Base-by-base conservation (phyloP, 2,113 vertebrate species). In the Bufo bufo region DNA sequence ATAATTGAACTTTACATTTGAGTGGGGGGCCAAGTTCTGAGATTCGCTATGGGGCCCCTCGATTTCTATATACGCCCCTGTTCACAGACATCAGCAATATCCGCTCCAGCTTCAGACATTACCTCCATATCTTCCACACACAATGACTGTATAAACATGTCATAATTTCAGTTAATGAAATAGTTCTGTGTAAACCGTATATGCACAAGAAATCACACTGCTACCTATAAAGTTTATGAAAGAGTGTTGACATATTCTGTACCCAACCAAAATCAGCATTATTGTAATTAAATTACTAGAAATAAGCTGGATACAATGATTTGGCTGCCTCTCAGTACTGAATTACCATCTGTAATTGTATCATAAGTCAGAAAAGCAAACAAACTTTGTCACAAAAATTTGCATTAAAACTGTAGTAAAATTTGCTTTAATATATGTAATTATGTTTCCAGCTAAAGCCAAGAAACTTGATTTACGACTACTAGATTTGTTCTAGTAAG, bases 221-320 rank as follows among this genome's bases (percentile, higher is more conserved):
- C 72, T 75, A 75, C 45, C 72, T 75, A 75, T 47, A 75, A 75
- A 47, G 43, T 47, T 49, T 49, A 49, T 75, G 72, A 75, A 45
- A 20, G 14, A 75, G 16, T 75, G 47, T 9, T 49, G 72, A 75
- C 72, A 75, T 20, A 49, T 75, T 19, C 16, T 49, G 43, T 7
- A 43, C 43, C 14, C 16, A 47, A 74, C 12, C 3, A 47, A 17
- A 19, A 43, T 14, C 49, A 49, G 17, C 20, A 19, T 74, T 17
- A 17, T 49, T 49, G 45, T 20, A 49, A 75, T 50, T 17, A 75
- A 75, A 20, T 75, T 75, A 75, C 49, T 49, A 75, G 49, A 50
- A 75, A 75, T 50, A 49, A 75, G 45, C 17, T 45, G 20, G 45
- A 75, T 75, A 20, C 45, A 75, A 47, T 75, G 16, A 49, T 19